Evolutionary conservation across 2,797 vertebrate species (phyloP), one percentile per base, ranked within the genome.

Genomic region (Clarias platycephalus): DNA sequence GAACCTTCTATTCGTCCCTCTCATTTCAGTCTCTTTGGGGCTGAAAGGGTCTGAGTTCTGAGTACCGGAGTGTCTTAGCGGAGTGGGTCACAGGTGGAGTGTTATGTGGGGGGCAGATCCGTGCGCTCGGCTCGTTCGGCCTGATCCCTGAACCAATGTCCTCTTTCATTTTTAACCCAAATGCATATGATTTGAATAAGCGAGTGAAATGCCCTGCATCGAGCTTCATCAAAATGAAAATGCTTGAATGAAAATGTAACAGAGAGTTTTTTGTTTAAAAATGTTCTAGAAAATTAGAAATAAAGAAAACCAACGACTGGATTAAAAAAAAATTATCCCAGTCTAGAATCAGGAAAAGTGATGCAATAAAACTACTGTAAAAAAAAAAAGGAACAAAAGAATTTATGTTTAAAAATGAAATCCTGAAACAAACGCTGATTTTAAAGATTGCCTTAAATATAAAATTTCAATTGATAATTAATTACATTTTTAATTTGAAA

Each of bases 1-100:
- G 80, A 71, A 60, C 40, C 15, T 26, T 63, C 67, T 77, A 80
- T 81, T 68, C 67, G 60, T 77, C 67, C 75, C 81, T 53, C 62
- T 64, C 55, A 4, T 28, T 77, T 37, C 68, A 22, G 49, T 28
- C 28, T 13, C 44, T 57, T n/a, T 64, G 22, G 18, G 34, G 55
- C 24, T 0, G 16, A 71, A 60, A 58, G 66, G 67, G 37, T 34
- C 20, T 24, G 26, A 22, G 20, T 37, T 37, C 22, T 12, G 37
- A 49, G 60, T 5, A 26, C 9, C 22, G 0, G 60, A 79, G 77
- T 20, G 60, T 63, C 37, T n/a, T 1, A 44, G 77, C 4, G 34
- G 13, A 64, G 63, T 24, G 16, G 77, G 37, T 64, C 60, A 64
- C 77, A 79, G 58, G 76, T 63, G 15, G 58, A 63, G 57, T 9